Conservation (phyloP, 2,888 invertebrate genomes). For the Mythimna loreyi region DNA sequence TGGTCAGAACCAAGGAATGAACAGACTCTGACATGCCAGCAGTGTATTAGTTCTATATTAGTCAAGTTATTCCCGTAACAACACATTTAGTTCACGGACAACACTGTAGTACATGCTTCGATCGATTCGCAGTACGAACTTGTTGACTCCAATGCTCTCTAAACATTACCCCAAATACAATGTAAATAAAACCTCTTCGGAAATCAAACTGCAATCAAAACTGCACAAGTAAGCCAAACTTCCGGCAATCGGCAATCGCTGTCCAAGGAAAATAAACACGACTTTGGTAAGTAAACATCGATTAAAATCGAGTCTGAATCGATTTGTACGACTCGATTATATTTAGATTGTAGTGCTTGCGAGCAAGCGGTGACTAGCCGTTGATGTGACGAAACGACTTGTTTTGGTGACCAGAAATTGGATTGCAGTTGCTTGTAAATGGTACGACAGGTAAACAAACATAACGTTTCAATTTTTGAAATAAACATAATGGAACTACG, state of each 20-base stretch:
- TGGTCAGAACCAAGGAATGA: no score
- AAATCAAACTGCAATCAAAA: constrained; percentile 28
- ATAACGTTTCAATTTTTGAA: constrained; percentile 2
- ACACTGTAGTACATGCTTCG: neutral
- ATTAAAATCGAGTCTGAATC: constrained; percentile 49
- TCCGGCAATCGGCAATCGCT: constrained; percentile 18
- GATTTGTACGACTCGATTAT: constrained; percentile 42
- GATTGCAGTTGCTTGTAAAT: constrained; percentile 5
- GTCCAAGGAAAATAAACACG: constrained; percentile 49
- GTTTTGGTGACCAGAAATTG: constrained; percentile 27
- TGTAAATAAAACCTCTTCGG: constrained; percentile 31
- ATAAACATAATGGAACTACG: neutral
- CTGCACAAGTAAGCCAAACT: constrained; percentile 21
- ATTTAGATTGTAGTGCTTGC: constrained; percentile 36
- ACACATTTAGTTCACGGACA: neutral
- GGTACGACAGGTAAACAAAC: constrained; percentile 15
- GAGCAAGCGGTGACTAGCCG: constrained; percentile 2
- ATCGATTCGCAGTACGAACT: constrained; percentile 4
- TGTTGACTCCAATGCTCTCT: constrained; percentile 17
- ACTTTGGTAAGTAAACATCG: constrained; percentile 46
- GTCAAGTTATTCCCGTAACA: neutral
- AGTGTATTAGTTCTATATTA: no score
- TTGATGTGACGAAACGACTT: constrained; percentile 26
- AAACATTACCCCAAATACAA: constrained; percentile 18
- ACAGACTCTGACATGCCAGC: no score